phyloP scores from a whole-genome alignment of 23 tunicate species.

The Pegea sp. region DNA sequence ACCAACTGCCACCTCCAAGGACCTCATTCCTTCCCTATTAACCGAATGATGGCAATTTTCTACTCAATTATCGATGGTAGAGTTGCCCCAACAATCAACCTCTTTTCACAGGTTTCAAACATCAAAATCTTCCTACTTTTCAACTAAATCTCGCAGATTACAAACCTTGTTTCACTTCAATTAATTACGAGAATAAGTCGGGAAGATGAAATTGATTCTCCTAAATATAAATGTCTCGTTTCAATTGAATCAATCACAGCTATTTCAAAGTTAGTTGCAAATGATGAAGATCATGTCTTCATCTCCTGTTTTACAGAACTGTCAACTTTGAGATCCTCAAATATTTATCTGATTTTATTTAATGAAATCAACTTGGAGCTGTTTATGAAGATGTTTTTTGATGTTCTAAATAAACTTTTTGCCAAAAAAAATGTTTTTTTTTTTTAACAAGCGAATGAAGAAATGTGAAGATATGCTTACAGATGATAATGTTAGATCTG shows the following conservation, averaged over 20 bases:
- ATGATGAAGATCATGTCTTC: too few relatives aligned
- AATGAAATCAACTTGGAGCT: too few relatives aligned
- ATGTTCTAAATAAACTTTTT: too few relatives aligned
- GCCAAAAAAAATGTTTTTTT: too few relatives aligned
- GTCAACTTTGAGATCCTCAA: too few relatives aligned
- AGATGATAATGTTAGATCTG: too few relatives aligned
- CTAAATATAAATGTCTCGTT: conserved; percentile 66
- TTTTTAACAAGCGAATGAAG: too few relatives aligned
- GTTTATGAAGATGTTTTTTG: too few relatives aligned
- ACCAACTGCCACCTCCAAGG: conserved; percentile 42
- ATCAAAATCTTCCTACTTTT: too few relatives aligned
- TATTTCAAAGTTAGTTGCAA: conserved; percentile 39
- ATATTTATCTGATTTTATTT: too few relatives aligned
- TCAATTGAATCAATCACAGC: conserved; percentile 35
- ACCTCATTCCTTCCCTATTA: conserved; percentile 60
- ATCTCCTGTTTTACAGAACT: too few relatives aligned
- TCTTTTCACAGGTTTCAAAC: conserved; percentile 61
- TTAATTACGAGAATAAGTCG: conserved; percentile 30
- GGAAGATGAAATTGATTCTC: conserved; percentile 64
- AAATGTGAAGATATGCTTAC: too few relatives aligned
- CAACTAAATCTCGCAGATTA: conserved; percentile 15
- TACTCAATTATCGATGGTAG: conserved; percentile 62
- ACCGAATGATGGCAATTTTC: conserved; percentile 91
- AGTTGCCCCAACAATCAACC: conserved; percentile 37
- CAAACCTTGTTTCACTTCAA: conserved; percentile 43